Conservation (phyloP, 2,113 vertebrate genomes). For the Clarias macrocephalus region DNA sequence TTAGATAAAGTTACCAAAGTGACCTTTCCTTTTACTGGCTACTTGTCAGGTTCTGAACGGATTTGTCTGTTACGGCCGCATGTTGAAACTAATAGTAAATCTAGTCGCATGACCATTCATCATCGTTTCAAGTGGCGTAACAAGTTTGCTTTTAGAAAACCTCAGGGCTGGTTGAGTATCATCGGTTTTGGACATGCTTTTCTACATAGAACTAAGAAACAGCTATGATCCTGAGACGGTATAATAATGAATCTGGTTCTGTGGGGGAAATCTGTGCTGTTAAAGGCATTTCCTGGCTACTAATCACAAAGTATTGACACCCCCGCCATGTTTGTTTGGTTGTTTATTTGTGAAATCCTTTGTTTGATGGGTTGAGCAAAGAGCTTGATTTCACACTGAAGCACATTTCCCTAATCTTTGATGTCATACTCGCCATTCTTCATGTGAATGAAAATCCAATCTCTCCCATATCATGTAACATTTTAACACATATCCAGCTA, state of each 20-base stretch:
- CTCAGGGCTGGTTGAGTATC: background rate
- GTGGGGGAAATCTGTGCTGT: slow-evolving; percentile 24
- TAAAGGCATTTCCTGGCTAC: slow-evolving; percentile 32
- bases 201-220: slow-evolving; percentile 5
- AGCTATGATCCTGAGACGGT: slow-evolving; percentile 1
- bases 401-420: slow-evolving; percentile 32
- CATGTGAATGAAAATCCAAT: slow-evolving; percentile 31
- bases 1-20: background rate
- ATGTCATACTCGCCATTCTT: background rate
- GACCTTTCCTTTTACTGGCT: background rate
- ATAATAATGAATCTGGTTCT: slow-evolving; percentile 28
- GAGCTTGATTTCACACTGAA: slow-evolving; percentile 35
- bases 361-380: slow-evolving; percentile 20
- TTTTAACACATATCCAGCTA: slow-evolving; percentile 20
- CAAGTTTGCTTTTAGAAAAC: background rate
- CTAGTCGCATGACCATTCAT: background rate
- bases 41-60: background rate
- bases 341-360: slow-evolving; percentile 22
- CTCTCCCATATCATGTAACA: slow-evolving; percentile 35
- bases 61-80: background rate
- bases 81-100: background rate
- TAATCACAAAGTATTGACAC: slow-evolving; percentile 35
- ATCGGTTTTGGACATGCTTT: slow-evolving; percentile 14
- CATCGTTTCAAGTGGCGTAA: background rate
- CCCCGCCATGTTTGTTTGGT: background rate